Evolutionary conservation across 2,888 invertebrate genomes (phyloP), one percentile per base, ranked within the genome.

Genomic region (Acleris literana): DNA sequence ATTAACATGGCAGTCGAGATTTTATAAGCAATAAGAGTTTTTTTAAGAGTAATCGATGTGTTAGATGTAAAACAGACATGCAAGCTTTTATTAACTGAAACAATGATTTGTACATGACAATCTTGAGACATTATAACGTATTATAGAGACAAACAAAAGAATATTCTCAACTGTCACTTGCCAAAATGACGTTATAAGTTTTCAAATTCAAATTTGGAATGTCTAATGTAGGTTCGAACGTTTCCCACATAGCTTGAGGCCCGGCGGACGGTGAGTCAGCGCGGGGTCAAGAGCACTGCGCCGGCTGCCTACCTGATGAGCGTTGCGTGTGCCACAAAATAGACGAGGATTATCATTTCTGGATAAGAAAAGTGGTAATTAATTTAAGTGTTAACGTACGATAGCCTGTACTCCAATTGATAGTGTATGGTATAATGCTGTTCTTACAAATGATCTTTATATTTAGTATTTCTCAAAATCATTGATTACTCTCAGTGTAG

Each of bases 231-330:
- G 56, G 65, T 61, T 60, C 48, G 48, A 61, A 57, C 68, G 69
- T 70, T 64, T 71, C 63, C 58, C 76, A 76, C 74, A 73, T 72
- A 69, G 76, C 75, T 71, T 75, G 74, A 72, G 72, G 72, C 73
- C 72, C 70, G 58, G 58, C 66, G 71, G 69, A 77, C 77, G 72
- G 74, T 90, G 90, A 90, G 76, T 91, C 88, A 87, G 76, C 79
- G 76, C 79, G 79, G 81, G 92, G 90, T 92, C 91, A 92, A 92
- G 90, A 90, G 85, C 91, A 88, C 85, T 83, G 74, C 80, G 79
- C 77, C 76, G 78, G 68, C 76, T 76, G 84, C 83, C 85, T 86
- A 81, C 83, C 83, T 86, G 85, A 87, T 85, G 86, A 85, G 84
- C 75, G 81, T 82, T 76, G 79, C 80, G 83, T 78, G 80, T 85